Base-by-base conservation (phyloP, 2,113 vertebrate species). In the Craseonycteris thonglongyai region DNA sequence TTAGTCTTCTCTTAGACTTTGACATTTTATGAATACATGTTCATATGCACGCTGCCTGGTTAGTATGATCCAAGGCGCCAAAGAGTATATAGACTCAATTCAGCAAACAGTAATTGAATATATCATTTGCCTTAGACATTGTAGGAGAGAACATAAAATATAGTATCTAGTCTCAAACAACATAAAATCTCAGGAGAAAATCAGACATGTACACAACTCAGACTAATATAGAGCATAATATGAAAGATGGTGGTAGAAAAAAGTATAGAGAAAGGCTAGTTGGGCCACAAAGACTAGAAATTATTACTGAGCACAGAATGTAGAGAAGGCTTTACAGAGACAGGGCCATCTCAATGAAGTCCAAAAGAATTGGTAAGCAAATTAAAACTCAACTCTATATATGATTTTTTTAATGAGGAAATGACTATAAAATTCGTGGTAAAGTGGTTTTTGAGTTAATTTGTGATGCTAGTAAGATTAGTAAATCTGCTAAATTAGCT, bases 251-350 rank as follows among this genome's bases (percentile, higher is more conserved):
- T 87, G 61, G 68, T 69, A 28, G 7, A 72, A 88, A 51, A 68
- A 76, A 26, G 33, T n/a, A 38, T 65, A 49, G 45, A 86, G 76
- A 76, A 78, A 72, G 58, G 11, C 22, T 76, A 76, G 7, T 21
- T 69, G 16, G 58, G 56, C 14, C 22, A 63, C 47, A 81, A 18
- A 72, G 15, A 61, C 61, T 13, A 61, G 35, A 93, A 26, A 42
- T 68, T 66, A 91, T 93, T 96, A 92, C 56, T 92, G 26, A 76
- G 14, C 90, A 8, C 6, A 88, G 66, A 94, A 75, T 16, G 81
- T 69, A 83, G 65, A 83, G 63, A 74, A 63, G 59, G 5, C 58
- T 88, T 61, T 49, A 28, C 65, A 47, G 66, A 88, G 12, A 85
- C 28, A 38, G 15, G 66, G 7, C 47, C 35, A 45, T 84, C 38